Base-by-base conservation (phyloP, 2,888 invertebrate genomes). In the Aphelenchoides bicaudatus region DNA sequence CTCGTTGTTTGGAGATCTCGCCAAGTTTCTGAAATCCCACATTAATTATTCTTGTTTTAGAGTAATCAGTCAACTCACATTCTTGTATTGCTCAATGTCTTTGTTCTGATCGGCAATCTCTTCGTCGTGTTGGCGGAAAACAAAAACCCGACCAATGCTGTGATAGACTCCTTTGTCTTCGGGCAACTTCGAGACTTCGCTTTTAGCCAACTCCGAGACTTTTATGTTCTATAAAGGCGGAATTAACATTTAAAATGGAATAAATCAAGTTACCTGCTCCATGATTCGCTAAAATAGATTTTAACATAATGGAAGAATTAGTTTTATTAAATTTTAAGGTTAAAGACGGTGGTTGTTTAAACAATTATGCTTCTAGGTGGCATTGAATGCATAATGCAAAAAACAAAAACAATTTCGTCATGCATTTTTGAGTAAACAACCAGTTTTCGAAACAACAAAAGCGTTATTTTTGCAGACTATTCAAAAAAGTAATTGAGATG, bases 1-100 rank as follows among this genome's bases (percentile, higher is more conserved):
- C 81, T 81, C 89, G 90, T 71, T 86, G 88, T 65, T 84, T 85
- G 81, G 87, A 80, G 31, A 82, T 81, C 34, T 61, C 51, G 51
- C 49, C 56, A 13, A 59, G 58, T 10, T 54, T 43, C 43, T 63
- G 57, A 6, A n/a, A n/a, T n/a, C n/a, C n/a, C n/a, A n/a, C n/a
- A n/a, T n/a, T n/a, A n/a, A n/a, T n/a, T n/a, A n/a, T n/a, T n/a
- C n/a, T n/a, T n/a, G n/a, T n/a, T n/a, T n/a, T n/a, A n/a, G n/a
- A n/a, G n/a, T n/a, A n/a, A n/a, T n/a, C n/a, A n/a, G n/a, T n/a
- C n/a, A n/a, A n/a, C n/a, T n/a, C n/a, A n/a, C n/a, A n/a, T n/a
- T n/a, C n/a, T 38, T 58, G 57, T 47, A 58, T 8, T 23, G 23
- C 21, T 59, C 39, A 19, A 51, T 51, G 38, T 51, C 52, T 6